A percentile compares a stretch with the other conserved stretches of the same genome.
These are phyloP conservation scores for Tipula unca DNA, from an alignment of 2,888 invertebrate species.

Conservation along the genomic window DNA sequence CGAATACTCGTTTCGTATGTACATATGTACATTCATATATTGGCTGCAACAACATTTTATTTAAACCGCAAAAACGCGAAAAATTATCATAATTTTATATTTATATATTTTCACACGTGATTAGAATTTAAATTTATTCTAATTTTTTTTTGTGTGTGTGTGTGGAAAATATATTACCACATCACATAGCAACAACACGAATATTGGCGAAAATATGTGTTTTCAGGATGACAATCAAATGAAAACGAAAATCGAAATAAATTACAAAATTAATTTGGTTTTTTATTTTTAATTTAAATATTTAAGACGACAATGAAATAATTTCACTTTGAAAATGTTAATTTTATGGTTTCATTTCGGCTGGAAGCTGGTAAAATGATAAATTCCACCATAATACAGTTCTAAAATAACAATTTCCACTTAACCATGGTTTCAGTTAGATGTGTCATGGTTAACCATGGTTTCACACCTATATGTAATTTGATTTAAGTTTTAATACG, in stretches of 20 bases:
- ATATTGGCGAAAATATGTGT: neutral
- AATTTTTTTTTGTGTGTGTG: neutral
- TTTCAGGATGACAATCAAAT: neutral
- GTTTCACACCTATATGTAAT: too few relatives aligned
- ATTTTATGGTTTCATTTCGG: too few relatives aligned
- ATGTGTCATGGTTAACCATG: too few relatives aligned
- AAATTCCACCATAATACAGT: too few relatives aligned
- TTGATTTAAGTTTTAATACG: too few relatives aligned
- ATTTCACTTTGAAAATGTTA: too few relatives aligned
- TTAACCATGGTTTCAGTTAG: too few relatives aligned
- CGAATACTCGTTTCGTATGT: neutral
- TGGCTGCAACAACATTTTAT: neutral
- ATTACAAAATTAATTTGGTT: neutral
- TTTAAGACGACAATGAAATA: too few relatives aligned
- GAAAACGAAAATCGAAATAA: neutral
- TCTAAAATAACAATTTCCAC: too few relatives aligned
- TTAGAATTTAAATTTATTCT: neutral
- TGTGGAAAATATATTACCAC: neutral
- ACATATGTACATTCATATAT: neutral
- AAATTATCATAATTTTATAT: neutral
- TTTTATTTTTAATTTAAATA: too few relatives aligned
- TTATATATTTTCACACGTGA: neutral
- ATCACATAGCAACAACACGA: neutral
- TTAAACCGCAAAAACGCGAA: neutral
- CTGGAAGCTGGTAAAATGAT: too few relatives aligned